Base-by-base conservation (phyloP, 2,113 vertebrate genomes). In the Nesogale talazaci region DNA sequence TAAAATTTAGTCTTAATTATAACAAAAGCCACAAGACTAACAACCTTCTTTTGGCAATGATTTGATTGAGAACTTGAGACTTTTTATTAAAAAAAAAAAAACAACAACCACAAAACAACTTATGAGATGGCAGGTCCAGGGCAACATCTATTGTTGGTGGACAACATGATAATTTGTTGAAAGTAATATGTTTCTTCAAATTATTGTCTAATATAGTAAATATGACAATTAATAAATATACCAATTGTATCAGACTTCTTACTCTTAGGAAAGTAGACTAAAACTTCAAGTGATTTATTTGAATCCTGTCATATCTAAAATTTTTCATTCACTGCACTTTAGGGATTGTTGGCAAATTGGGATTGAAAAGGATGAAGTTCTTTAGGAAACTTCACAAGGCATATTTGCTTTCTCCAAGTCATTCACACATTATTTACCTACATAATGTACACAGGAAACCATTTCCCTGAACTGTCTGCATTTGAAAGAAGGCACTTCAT, bases 331-430 rank as follows among this genome's bases (percentile, higher is more conserved):
- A 17, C 88, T 61, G 76, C 57, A 74, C 59, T 7, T 65, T n/a
- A 83, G 14, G 20, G 23, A 42, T 87, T 82, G 63, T 20, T 86
- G 52, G 20, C 56, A 77, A 90, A 27, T 52, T 75, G 36, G 31
- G 38, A 29, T 61, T 56, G 59, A 31, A 86, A 92, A 88, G 17
- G 17, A 63, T 86, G 6, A 82, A 52, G 36, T 65, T 36, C 36
- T 77, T 84, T 79, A 74, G 82, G 29, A 57, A 36, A 14, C 22
- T 88, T 92, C 65, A 61, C 61, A 69, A 12, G 25, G 67, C 31
- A 75, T 81, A 92, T 90, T 89, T 86, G 42, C 92, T 93, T 96
- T 83, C 91, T 90, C 65, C 92, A 86, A 92, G 61, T 46, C 81
- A 79, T 89, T 87, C 76, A 75, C 67, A 65, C 56, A 57, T 88